These are phyloP conservation scores for Timema cristinae DNA, from an alignment of 2,888 invertebrate species.

Conservation along the genomic window DNA sequence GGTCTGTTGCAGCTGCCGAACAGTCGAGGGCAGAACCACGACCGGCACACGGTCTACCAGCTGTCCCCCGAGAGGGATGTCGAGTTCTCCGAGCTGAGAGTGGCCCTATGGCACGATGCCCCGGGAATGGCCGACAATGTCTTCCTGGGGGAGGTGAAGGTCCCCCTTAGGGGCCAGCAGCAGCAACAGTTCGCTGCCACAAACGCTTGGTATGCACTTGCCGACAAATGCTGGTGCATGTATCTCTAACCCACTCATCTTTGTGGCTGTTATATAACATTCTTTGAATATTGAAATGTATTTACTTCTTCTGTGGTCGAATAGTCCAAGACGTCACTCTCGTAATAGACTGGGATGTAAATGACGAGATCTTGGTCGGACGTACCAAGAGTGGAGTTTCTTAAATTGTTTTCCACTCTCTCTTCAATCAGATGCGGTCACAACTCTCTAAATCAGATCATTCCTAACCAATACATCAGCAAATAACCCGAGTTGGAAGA, in stretches of 20 bases:
- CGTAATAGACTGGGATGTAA: too few relatives aligned
- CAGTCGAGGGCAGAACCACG: conserved; percentile 34
- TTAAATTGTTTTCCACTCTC: too few relatives aligned
- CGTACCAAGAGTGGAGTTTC: too few relatives aligned
- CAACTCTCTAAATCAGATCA: too few relatives aligned
- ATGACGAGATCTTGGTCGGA: too few relatives aligned
- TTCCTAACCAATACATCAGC: too few relatives aligned
- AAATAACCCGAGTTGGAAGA: too few relatives aligned
- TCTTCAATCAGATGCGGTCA: too few relatives aligned
- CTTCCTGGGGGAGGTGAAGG: conserved; percentile 83
- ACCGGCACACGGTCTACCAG: conserved; percentile 31
- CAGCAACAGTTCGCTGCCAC: conserved; percentile 58
- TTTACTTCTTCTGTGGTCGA: not conserved
- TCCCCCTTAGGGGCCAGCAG: conserved; percentile 67
- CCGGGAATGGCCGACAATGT: conserved; percentile 73
- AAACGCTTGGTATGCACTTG: conserved; percentile 66
- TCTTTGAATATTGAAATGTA: not conserved
- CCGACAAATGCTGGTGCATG: not conserved
- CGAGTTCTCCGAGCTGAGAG: conserved; percentile 74
- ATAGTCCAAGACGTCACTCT: too few relatives aligned
- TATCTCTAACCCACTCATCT: not conserved
- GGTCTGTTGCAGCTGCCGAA: conserved; percentile 31
- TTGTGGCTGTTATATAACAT: not conserved
- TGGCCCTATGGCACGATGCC: conserved; percentile 82
- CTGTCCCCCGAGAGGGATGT: conserved; percentile 47